Percentiles rank a stretch among this genome's conserved stretches.
phyloP scores from a whole-genome alignment of 2,797 vertebrate genomes.

The Apodemus agrarius region DNA sequence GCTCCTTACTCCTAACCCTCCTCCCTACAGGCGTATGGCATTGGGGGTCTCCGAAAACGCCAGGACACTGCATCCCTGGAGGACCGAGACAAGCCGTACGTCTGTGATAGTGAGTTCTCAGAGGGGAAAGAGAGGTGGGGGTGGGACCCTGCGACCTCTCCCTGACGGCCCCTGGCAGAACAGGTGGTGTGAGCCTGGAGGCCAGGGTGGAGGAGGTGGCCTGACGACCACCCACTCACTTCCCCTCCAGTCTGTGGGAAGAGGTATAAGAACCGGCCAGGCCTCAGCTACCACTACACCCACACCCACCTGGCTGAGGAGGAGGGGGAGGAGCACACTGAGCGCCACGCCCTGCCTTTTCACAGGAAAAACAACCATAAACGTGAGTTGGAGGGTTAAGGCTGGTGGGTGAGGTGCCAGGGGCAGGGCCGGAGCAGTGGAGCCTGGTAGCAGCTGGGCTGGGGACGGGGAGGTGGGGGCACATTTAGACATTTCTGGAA shows the following conservation, averaged over 20 bases:
- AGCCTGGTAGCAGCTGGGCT: not conserved
- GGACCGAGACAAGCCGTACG: conserved; percentile 97
- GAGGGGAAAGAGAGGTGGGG: conserved; percentile 55
- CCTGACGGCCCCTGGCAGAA: not conserved
- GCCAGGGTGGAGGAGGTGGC: conserved; percentile 57
- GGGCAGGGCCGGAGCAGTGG: conserved; percentile 54
- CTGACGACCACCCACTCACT: conserved; percentile 47
- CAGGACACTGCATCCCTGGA: conserved; percentile 93
- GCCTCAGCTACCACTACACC: conserved; percentile 98
- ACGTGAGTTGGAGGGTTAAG: conserved; percentile 88
- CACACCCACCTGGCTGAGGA: conserved; percentile 97
- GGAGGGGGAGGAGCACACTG: conserved; percentile 94
- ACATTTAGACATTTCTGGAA: conserved; percentile 75
- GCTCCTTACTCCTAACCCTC: not conserved
- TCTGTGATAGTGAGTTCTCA: conserved; percentile 95
- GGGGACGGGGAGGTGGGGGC: conserved; percentile 16
- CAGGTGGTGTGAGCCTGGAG: conserved; percentile 39
- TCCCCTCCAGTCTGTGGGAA: conserved; percentile 86
- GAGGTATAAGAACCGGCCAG: conserved; percentile 96
- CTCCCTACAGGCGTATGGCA: conserved; percentile 91
- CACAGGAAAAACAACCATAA: conserved; percentile 98
- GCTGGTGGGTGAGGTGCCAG: conserved; percentile 73
- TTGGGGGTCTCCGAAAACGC: conserved; percentile 95
- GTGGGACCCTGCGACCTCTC: not conserved
- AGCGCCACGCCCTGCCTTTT: conserved; percentile 95